Evolutionary conservation across 1,140 invertebrate genomes (phyloP).

Genomic region (Penaeus indicus): DNA sequence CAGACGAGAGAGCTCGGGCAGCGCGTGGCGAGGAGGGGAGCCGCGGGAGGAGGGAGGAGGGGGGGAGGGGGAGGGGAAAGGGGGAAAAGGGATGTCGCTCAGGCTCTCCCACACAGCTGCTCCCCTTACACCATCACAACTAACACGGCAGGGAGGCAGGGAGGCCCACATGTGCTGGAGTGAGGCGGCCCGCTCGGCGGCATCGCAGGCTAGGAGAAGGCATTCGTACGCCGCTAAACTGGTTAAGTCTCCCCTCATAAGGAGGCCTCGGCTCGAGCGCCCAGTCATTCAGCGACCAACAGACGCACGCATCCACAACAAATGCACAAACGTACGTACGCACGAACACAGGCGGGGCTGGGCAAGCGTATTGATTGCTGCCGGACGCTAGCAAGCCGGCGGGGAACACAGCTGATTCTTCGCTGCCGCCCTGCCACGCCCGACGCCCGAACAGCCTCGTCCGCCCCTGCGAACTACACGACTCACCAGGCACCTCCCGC

Average conservation of each 20-base stretch:
- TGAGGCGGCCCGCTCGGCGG: background rate
- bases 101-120: constrained; percentile 33
- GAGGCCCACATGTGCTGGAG: background rate
- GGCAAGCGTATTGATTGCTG: constrained; percentile 56
- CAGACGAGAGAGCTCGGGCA: constrained; percentile 33
- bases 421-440: constrained; percentile 15
- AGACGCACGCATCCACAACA: constrained; percentile 46
- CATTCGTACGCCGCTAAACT: background rate
- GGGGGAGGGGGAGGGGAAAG: constrained; percentile 17
- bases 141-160: background rate
- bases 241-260: constrained; percentile 18
- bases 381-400: constrained; percentile 50
- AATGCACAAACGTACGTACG: constrained; percentile 29
- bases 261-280: constrained; percentile 14
- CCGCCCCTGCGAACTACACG: no score
- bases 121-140: constrained; percentile 7
- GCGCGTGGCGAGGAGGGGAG: background rate
- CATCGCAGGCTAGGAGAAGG: constrained; percentile 1
- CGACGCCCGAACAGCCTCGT: no score
- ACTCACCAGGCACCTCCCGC: no score
- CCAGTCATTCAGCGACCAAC: constrained; percentile 36
- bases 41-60: background rate
- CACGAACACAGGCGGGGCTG: constrained; percentile 43
- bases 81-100: constrained; percentile 31
- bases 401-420: constrained; percentile 52